Base-by-base conservation (phyloP, 2,113 vertebrate genomes). In the Rhinopomastus cyanomelas region DNA sequence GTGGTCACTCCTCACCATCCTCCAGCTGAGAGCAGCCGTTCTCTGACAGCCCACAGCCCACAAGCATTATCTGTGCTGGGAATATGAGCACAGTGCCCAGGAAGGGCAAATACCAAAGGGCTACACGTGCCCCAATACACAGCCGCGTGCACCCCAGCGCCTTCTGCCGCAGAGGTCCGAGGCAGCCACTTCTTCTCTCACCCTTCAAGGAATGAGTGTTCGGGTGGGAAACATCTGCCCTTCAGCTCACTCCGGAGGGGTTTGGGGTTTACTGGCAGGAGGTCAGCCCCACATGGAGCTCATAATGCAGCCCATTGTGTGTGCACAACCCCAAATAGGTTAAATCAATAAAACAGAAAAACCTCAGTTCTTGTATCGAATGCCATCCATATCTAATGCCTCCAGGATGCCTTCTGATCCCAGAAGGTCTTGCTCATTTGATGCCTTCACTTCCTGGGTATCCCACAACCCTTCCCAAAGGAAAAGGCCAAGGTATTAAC, bases 301-400 rank as follows among this genome's bases (percentile, higher is more conserved):
- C 32, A 85, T 74, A 94, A 90, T 85, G 93, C 30, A 85, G 88
- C 71, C 92, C 92, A 71, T 93, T 94, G 94, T 96, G 93, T 9
- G 3, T 6, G 55, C 67, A 19, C 13, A 27, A 51, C 81, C 92
- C 17, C 86, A 39, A 11, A 62, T 6, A 30, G 88, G 93, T 87
- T 86, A 68, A 76, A 88, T 87, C 90, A 82, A 67, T 32, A 87
- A 80, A 73, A 9, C 51, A 48, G 90, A 51, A 17, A 91, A 57
- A 67, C 34, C 89, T 95, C 93, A 90, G 90, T 80, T 82, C 93
- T 66, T 73, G 90, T 93, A 96, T 96, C 86, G 22, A 90, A 95
- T 96, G 16, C 90, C 94, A 94, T 32, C 92, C 95, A 95, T 96
- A 30, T 76, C 95, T 96, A 95, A 96, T 95, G 90, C 21, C 90